Percentiles rank a stretch among this genome's conserved stretches.
These are phyloP conservation scores for Megaleporinus macrocephalus DNA, from an alignment of 2,113 vertebrate species.

Conservation along the genomic window DNA sequence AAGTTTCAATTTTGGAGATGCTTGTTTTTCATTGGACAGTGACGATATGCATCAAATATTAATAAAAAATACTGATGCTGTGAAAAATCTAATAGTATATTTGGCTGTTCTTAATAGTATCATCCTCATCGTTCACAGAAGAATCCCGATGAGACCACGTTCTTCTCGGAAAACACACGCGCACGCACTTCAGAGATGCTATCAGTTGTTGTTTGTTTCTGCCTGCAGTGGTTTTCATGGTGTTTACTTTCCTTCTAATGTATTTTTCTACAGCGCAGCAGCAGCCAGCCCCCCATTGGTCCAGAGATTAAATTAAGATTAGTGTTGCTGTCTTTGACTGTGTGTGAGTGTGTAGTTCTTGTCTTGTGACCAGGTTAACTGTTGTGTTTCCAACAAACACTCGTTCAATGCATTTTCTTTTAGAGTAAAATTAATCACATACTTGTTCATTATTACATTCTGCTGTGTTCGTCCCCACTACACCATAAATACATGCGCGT, in stretches of 20 bases:
- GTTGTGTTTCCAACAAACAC: not conserved
- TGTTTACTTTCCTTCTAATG: not conserved
- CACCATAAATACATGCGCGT: not conserved
- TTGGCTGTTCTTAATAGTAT: no score
- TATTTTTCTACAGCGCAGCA: not conserved
- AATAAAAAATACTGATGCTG: no score
- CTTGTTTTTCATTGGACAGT: no score
- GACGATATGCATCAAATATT: no score
- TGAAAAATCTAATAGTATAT: no score
- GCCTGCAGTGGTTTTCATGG: not conserved
- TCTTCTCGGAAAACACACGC: not conserved
- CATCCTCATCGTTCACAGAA: no score
- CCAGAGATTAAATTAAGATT: not conserved
- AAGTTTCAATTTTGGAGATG: no score
- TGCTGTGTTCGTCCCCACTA: no score
- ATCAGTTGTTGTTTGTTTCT: not conserved
- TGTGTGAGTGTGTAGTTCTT: constrained; percentile 7
- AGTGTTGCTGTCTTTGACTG: not conserved
- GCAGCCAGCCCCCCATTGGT: not conserved
- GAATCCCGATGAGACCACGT: no score
- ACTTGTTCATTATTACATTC: no score
- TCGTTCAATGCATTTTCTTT: no score
- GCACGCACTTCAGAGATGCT: not conserved
- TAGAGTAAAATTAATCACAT: no score
- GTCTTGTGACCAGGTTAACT: not conserved